Conservation (phyloP, 2,888 invertebrate genomes). For the Cataglyphis livida region DNA sequence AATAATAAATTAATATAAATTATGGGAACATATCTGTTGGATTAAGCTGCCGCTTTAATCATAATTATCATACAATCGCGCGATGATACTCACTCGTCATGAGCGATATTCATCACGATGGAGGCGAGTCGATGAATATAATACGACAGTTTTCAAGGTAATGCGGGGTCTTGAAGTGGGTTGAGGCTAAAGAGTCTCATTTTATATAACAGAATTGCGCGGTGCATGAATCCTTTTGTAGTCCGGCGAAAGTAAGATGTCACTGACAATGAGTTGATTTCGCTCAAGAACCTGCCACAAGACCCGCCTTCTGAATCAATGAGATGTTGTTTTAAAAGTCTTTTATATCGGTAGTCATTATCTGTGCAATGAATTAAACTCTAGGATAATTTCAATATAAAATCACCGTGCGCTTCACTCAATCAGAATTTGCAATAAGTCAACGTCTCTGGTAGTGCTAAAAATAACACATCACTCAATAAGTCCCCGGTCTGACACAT, state of each 20-base stretch:
- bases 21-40: conserved; percentile 7
- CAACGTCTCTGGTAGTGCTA: not conserved
- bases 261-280: conserved; percentile 21
- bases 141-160: conserved; percentile 72
- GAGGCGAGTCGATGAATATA: conserved; percentile 55
- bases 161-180: conserved; percentile 78
- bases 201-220: conserved; percentile 61
- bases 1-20: conserved; percentile 27
- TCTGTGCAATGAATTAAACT: not conserved
- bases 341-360: not conserved
- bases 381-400: not conserved
- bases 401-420: not conserved
- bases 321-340: not conserved
- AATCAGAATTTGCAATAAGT: conserved; percentile 12
- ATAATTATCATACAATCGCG: conserved; percentile 44
- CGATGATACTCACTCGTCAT: conserved; percentile 27
- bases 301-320: not conserved
- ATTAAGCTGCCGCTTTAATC: conserved; percentile 27
- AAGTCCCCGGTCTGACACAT: too few relatives aligned
- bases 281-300: not conserved
- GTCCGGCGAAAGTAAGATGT: conserved; percentile 43
- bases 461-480: too few relatives aligned
- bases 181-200: conserved; percentile 77
- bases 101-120: conserved; percentile 38
- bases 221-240: conserved; percentile 41